Conservation (phyloP, 64 coral and sea anemone species). For the Stichodactyla mertensii region DNA sequence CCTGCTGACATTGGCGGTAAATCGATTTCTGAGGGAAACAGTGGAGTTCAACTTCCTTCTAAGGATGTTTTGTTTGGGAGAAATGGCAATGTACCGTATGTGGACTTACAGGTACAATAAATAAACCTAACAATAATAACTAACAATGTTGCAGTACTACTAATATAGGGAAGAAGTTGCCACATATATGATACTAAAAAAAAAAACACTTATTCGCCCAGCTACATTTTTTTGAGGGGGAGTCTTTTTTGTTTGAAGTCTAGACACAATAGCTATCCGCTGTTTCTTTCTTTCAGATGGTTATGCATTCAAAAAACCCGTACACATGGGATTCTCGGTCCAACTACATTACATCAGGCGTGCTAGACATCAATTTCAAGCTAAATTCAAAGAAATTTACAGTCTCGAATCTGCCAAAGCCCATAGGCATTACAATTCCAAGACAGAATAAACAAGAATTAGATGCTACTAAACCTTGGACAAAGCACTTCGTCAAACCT, state of each 20-base stretch:
- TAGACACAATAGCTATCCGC: background rate
- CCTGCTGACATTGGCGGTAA: background rate
- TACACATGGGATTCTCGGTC: slow-evolving; percentile 5
- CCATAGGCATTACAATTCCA: background rate
- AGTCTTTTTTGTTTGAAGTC: background rate
- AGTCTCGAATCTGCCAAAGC: background rate
- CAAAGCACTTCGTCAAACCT: background rate
- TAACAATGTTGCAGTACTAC: no score
- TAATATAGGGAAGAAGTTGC: no score
- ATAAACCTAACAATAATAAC: no score
- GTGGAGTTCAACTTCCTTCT: slow-evolving; percentile 26
- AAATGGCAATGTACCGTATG: background rate
- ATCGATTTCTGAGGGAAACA: slow-evolving; percentile 10
- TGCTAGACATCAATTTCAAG: background rate
- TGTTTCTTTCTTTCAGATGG: slow-evolving; percentile 9
- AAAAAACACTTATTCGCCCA: background rate
- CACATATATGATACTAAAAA: no score
- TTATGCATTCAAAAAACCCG: background rate
- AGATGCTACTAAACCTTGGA: background rate
- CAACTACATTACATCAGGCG: background rate
- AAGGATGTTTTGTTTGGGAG: background rate
- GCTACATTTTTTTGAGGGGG: no score
- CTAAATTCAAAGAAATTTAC: background rate
- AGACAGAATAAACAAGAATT: background rate
- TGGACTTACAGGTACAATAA: background rate